Base-by-base conservation (phyloP, 1,140 invertebrate genomes). In the Branchinecta lindahli region DNA sequence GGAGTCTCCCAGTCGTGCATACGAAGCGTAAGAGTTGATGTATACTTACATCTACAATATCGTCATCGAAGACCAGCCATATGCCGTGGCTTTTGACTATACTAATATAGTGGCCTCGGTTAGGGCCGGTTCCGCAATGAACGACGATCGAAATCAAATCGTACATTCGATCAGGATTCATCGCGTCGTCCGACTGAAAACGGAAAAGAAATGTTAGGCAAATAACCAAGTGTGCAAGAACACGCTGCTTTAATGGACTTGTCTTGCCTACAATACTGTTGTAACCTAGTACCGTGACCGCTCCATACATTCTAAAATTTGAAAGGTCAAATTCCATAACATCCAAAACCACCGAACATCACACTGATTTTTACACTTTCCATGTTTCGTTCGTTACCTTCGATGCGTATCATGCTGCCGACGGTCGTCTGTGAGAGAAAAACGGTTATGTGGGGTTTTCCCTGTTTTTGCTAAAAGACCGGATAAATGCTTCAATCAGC, bases 41-140 rank as follows among this genome's bases (percentile, higher is more conserved):
- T n/a, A 33, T 33, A 87, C 89, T 88, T 84, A 96, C 94, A 85
- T 99, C 96, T 71, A 99, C 96, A 86, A 98, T 94, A 80, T 99
- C 97, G 82, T 99, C 96, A 81, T 99, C 97, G 83, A 99, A 99
- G 1, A 99, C 85, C 72, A 99, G 83, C 97, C 96, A 99, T 79
- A 97, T 94, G 45, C 95, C 94, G 81, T 98, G 93, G 79, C 93
- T 96, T 82, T 99, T 99, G 44, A 99, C 96, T 80, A 99, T 96
- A 78, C 92, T 97, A 80, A 99, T 99, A 81, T 99, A 99, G 82
- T 99, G 97, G 52, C 97, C 97, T 73, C 97, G 84, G 82, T 99
- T 99, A 74, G 96, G 94, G 67, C 96, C 96, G 74, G 92, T 96
- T 70, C 97, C 97, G 83, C 96, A 99, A 82, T 99, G 97, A 74